Evolutionary conservation across 2,797 vertebrate species (phyloP).

Genomic region (Helostoma temminkii): DNA sequence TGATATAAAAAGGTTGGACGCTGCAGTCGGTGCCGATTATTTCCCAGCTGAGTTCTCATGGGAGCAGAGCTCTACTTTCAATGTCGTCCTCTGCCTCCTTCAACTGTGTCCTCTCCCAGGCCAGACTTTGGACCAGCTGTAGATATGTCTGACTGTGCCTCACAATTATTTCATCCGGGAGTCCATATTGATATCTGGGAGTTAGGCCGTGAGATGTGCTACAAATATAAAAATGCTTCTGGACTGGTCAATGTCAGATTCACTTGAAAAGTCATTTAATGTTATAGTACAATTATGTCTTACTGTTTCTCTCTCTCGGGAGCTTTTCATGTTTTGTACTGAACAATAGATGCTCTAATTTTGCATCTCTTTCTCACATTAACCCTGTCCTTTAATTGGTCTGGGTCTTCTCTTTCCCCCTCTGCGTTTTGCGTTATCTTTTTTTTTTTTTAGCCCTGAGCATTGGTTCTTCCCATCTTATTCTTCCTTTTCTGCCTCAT

Average conservation of each 20-base stretch:
- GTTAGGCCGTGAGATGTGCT: slow-evolving; percentile 2
- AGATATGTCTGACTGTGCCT: too few relatives aligned
- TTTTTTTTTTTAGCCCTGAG: slow-evolving; percentile 36
- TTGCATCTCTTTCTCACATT: not conserved
- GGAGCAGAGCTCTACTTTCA: not conserved
- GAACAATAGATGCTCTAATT: slow-evolving; percentile 11
- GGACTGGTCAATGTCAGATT: fast-evolving
- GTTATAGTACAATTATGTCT: not conserved
- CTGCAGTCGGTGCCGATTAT: slow-evolving; percentile 13
- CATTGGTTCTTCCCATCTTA: slow-evolving; percentile 23
- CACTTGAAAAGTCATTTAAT: not conserved
- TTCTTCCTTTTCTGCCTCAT: slow-evolving; percentile 40
- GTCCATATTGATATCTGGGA: too few relatives aligned
- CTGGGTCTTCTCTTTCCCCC: slow-evolving; percentile 20
- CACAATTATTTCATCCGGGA: too few relatives aligned
- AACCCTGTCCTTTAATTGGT: slow-evolving; percentile 36
- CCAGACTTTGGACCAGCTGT: slow-evolving; percentile 1
- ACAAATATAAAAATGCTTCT: not conserved
- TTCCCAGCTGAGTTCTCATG: slow-evolving; percentile 17
- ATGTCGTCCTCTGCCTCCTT: not conserved
- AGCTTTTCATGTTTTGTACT: slow-evolving; percentile 2
- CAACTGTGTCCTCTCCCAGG: not conserved
- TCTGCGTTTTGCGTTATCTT: too few relatives aligned
- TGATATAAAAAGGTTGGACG: slow-evolving; percentile 2
- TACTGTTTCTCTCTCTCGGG: not conserved